phyloP scores from a whole-genome alignment of 2,888 invertebrate species.

The Belgica antarctica region DNA sequence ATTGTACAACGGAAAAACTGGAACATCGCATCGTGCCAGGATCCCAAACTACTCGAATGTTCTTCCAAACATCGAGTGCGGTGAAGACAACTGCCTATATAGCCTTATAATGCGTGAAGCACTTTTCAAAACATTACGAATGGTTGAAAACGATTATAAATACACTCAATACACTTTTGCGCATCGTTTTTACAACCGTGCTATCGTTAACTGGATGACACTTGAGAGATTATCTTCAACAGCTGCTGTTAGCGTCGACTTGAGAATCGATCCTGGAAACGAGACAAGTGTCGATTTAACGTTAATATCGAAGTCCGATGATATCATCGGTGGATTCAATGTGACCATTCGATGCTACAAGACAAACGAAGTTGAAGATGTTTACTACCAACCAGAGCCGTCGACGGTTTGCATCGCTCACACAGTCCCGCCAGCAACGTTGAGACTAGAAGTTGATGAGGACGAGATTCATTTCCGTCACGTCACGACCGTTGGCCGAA shows the following conservation, averaged over 20 bases:
- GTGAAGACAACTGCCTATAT: neutral
- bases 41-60: constrained; percentile 51
- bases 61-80: neutral
- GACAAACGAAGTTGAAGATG: constrained; percentile 55
- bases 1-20: constrained; percentile 56
- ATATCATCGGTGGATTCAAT: neutral
- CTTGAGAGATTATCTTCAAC: constrained; percentile 44
- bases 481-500: constrained; percentile 25
- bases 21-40: constrained; percentile 57
- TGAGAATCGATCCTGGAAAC: constrained; percentile 45
- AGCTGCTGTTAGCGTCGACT: constrained; percentile 45
- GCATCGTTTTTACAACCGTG: constrained; percentile 54
- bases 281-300: constrained; percentile 10
- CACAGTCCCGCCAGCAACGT: constrained; percentile 56
- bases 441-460: constrained; percentile 50
- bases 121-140: constrained; percentile 25
- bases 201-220: constrained; percentile 52
- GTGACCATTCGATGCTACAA: constrained; percentile 55
- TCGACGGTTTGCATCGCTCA: constrained; percentile 56
- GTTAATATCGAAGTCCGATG: neutral
- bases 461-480: neutral
- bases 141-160: constrained; percentile 32
- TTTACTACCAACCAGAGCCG: constrained; percentile 53
- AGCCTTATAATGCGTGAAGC: constrained; percentile 20
- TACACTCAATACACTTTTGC: constrained; percentile 50